Base-by-base conservation (phyloP, 2,888 invertebrate species). In the Brachypterus glaber region DNA sequence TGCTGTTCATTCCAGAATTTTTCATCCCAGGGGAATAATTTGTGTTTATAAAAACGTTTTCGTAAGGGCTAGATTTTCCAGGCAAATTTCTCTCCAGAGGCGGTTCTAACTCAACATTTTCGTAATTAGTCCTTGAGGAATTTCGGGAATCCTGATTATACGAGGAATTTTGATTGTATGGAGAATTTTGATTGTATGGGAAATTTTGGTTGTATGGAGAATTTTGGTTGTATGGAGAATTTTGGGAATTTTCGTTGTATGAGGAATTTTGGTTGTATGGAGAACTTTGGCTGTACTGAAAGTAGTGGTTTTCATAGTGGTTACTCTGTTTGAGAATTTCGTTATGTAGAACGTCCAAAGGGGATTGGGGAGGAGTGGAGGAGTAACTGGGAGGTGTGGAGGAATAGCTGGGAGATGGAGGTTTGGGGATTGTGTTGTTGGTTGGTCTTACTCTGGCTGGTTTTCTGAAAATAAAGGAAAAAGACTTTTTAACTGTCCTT, bases 381-480 rank as follows among this genome's bases (percentile, higher is more conserved):
- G 69, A 69, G 46, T 66, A 64, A 7, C 58, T 49, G 3, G 58
- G 54, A 1, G 57, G 52, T 12, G 53, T 46, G 1, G 54, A 44
- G 3, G 49, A 52, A 32, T 48, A 52, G 15, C 51, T 66, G 12
- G 73, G 46, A 4, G 47, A 64, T 51, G 71, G 73, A 48, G 83
- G 84, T 13, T 85, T 68, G 0, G 91, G 88, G 30, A 91, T 64
- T 0, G 90, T 90, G 57, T 91, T 91, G 0, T 27, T 27, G 8
- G 27, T 9, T 5, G 4, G 7, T 9, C 27, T 5, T 11, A 27
- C 27, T 9, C 27, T 5, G 4, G 12, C 27, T 9, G 27, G 27
- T 11, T 27, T 27, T 11, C 27, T 27, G 12, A 5, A 27, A 27
- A 9, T 4, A 27, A 27, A 9, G n/a, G n/a, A n/a, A n/a, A n/a